Base-by-base conservation (phyloP, 1,140 invertebrate species). In the Helicoverpa zea region DNA sequence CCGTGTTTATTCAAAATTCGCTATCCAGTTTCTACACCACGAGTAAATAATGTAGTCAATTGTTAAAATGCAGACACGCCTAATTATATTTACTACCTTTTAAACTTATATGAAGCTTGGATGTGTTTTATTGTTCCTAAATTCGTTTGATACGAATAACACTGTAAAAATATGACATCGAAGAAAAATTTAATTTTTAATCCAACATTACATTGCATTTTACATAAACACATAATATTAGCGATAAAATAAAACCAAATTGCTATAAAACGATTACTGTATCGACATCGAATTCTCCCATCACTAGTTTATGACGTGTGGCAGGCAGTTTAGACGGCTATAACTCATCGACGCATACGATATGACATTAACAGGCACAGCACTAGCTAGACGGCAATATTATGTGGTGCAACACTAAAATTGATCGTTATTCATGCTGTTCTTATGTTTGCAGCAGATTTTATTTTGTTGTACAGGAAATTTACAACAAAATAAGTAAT, bases 381-480 rank as follows among this genome's bases (percentile, higher is more conserved):
- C 64, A 68, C 64, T 68, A 61, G 58, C 58, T 61, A 49, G 43
- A 49, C 43, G n/a, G 11, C 49, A 68, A 49, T 66, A 49, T 68
- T 68, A 68, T 68, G 64, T 68, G 64, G 43, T 13, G 64, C 43
- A 68, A 68, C 64, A 49, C 64, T 68, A 23, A 68, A 89, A 90
- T 89, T 83, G 83, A 86, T 79, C 84, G 86, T 87, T 88, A 88
- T 87, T 90, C 86, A 90, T 85, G 83, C 86, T 79, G 80, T 72
- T 64, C 81, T 30, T 61, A 61, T 29, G 13, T 29, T 14, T 61
- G 11, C 30, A 29, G 29, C 11, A 61, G 58, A 61, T 61, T 61
- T 4, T 11, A 29, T 29, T 59, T 29, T 59, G 18, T 58, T 58
- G 56, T 16, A 16, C 35, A 10, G 5, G 18, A 58, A 23, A n/a